Evolutionary conservation across 2,797 vertebrate genomes (phyloP).

Genomic region (Galagoides demidoff): DNA sequence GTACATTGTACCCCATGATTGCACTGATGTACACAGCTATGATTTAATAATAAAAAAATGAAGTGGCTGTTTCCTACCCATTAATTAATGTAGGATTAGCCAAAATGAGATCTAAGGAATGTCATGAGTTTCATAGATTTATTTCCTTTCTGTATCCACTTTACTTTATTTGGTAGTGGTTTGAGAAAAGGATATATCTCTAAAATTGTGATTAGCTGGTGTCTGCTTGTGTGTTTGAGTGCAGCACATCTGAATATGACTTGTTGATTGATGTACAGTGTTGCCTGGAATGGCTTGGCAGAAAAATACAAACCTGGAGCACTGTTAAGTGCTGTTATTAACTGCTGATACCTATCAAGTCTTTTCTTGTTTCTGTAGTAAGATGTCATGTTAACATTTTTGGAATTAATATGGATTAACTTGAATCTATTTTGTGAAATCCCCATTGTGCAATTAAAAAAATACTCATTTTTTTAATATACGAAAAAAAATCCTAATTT

Average conservation of each 20-base stretch:
- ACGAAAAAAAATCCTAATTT: background rate
- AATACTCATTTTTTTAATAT: background rate
- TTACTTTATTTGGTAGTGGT: background rate
- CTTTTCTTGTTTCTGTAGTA: slow-evolving; percentile 35
- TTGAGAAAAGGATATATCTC: background rate
- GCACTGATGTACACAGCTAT: too few relatives aligned
- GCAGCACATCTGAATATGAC: background rate
- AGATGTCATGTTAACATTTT: slow-evolving; percentile 15
- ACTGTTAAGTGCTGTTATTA: slow-evolving; percentile 8
- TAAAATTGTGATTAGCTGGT: background rate
- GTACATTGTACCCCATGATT: too few relatives aligned
- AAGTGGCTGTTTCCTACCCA: background rate
- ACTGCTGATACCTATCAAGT: background rate
- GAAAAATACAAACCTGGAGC: background rate
- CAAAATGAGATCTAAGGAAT: background rate
- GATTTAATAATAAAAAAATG: background rate
- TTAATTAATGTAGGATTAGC: background rate
- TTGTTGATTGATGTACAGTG: background rate
- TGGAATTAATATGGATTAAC: background rate
- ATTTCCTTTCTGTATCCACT: background rate
- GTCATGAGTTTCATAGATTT: background rate
- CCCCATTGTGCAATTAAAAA: background rate
- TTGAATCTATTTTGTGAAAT: slow-evolving; percentile 18
- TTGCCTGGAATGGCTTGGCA: background rate
- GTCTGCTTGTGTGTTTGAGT: background rate